Percentiles rank a stretch among this genome's conserved stretches.
Evolutionary conservation across 2,797 vertebrate genomes (phyloP).

Genomic region (Selene dorsalis): DNA sequence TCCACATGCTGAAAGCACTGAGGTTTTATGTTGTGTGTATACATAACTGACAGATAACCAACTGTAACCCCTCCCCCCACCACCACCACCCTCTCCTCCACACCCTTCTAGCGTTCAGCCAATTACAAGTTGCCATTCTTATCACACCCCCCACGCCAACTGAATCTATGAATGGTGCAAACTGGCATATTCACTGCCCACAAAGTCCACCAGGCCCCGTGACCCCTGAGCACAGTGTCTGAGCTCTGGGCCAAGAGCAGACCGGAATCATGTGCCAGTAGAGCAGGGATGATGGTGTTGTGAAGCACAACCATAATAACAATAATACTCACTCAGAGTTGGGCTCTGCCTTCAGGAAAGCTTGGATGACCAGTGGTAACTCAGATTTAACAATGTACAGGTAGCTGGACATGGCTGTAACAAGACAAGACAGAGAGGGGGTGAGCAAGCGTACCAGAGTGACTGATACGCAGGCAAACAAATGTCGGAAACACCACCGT

Average conservation of each 20-base stretch:
- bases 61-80: conserved; percentile 1
- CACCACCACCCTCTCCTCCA: not conserved
- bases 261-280: conserved; percentile 11
- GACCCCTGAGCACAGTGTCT: conserved; percentile 37
- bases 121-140: conserved; percentile 59
- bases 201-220: conserved; percentile 25
- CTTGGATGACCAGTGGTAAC: conserved; percentile 96
- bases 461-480: conserved; percentile 5
- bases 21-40: conserved; percentile 46
- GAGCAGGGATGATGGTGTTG: not conserved
- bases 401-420: conserved; percentile 97
- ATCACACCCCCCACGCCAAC: conserved; percentile 54
- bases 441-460: not conserved
- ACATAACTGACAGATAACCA: conserved; percentile 47
- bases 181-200: conserved; percentile 38
- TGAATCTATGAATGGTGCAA: conserved; percentile 56
- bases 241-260: conserved; percentile 21
- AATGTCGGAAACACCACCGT: conserved; percentile 1
- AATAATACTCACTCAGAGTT: conserved; percentile 88
- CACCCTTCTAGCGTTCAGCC: conserved; percentile 42
- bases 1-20: conserved; percentile 27
- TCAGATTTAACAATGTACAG: conserved; percentile 98
- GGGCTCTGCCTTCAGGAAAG: conserved; percentile 90
- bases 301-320: conserved; percentile 27
- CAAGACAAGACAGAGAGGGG: conserved; percentile 34